Evolutionary conservation across 30 jellyfish, hydroid and myxozoan genomes (phyloP), one percentile per base, ranked within the genome.

Genomic region (Aurelia sp.): DNA sequence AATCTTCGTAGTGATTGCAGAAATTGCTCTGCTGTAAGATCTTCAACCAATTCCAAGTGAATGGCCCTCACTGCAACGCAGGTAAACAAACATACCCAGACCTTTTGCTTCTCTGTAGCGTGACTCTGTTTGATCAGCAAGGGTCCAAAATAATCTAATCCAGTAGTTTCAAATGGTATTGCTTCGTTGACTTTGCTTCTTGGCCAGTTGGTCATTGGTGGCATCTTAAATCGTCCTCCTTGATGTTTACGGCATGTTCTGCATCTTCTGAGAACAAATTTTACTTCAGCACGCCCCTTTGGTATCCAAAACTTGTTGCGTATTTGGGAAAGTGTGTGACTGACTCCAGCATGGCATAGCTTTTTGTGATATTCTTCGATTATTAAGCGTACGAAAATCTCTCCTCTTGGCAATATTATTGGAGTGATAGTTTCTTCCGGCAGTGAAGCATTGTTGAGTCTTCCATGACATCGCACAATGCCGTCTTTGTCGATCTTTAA

Each of bases 401-500:
- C 68, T 5, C 77, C 41, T 33, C 44, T 78, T 22, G 89, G 89
- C 13, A 67, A 17, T 30, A 67, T n/a, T 11, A 65, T 20, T 67
- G 91, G 85, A 11, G 73, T 18, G 19, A 22, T 64, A 6, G 73
- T 20, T 30, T 67, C 84, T 64, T 33, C 33, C 11, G 78, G 72
- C 20, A 66, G 44, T n/a, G 16, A 27, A 12, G 78, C 64, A 33
- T 81, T 40, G 77, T 13, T 23, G 17, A 15, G 63, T 62, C 89
- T 60, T 20, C 89, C 81, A 18, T 62, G 30, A 48, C 89, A 78
- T 78, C 67, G 41, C 15, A 78, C 19, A 16, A 78, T 59, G 50
- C 89, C 89, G 63, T 60, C 81, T n/a, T 48, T 62, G 19, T 78
- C 69, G 17, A 40, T 61, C 20, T 33, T 40, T 33, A 47, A 27